These are phyloP conservation scores for Mayetiola destructor DNA, from an alignment of 2,888 invertebrate genomes.

Conservation along the genomic window DNA sequence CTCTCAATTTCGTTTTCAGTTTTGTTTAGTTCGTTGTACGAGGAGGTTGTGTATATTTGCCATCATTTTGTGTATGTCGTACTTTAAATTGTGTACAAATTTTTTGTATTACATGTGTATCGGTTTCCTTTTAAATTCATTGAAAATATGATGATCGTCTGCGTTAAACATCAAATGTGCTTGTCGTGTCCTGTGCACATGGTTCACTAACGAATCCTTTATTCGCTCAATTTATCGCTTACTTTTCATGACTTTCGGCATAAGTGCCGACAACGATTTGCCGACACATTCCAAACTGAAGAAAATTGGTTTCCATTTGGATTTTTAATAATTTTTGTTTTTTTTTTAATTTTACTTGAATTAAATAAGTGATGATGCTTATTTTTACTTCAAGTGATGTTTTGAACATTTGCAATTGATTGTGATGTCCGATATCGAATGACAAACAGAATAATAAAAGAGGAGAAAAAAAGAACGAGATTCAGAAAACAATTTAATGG, in stretches of 20 bases:
- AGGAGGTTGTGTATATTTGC: neutral
- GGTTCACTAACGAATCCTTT: neutral
- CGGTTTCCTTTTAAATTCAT: too few relatives aligned
- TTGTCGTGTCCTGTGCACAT: neutral
- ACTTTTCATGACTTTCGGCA: neutral
- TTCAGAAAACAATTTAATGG: neutral
- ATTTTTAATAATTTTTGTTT: neutral
- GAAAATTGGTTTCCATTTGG: neutral
- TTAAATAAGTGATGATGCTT: neutral
- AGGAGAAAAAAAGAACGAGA: neutral
- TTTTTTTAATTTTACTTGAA: neutral
- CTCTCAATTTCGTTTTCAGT: slow-evolving; percentile 10
- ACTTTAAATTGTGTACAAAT: neutral
- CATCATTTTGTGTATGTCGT: neutral
- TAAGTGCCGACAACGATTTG: neutral
- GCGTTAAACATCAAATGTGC: neutral
- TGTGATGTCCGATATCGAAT: neutral
- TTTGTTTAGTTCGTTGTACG: slow-evolving; percentile 9
- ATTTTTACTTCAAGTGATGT: neutral
- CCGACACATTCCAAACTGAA: neutral
- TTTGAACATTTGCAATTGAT: neutral
- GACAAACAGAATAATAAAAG: neutral
- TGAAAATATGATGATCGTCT: too few relatives aligned
- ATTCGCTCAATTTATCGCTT: neutral
- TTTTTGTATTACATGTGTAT: too few relatives aligned